Conservation (phyloP, 1,140 invertebrate species). For the Drosophila varians region DNA sequence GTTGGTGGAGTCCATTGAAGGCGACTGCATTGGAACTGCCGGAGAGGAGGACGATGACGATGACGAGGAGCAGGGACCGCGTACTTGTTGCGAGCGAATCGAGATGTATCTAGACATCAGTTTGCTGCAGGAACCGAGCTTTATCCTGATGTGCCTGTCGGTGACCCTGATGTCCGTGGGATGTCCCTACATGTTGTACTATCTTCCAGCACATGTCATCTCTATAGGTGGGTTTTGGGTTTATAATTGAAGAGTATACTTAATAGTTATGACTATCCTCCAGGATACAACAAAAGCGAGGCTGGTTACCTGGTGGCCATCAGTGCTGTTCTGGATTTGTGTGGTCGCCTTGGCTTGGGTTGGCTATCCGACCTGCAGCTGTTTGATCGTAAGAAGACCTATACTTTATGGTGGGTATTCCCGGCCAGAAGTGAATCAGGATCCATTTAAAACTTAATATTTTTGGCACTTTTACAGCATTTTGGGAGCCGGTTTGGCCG, state of each 20-base stretch:
- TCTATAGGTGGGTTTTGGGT: conserved; percentile 78
- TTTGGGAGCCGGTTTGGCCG: conserved; percentile 87
- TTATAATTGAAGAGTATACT: neutral
- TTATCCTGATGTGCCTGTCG: conserved; percentile 89
- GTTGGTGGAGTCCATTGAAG: conserved; percentile 46
- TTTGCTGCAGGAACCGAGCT: conserved; percentile 88
- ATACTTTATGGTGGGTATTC: conserved; percentile 86
- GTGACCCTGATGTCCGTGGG: conserved; percentile 90
- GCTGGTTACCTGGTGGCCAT: conserved; percentile 89
- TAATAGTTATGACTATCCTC: neutral
- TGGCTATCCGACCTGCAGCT: conserved; percentile 89
- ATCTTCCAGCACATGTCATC: conserved; percentile 89
- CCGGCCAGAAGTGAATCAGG: neutral
- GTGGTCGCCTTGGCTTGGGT: conserved; percentile 88
- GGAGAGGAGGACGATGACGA: conserved; percentile 55
- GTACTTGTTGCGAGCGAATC: conserved; percentile 75
- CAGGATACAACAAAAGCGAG: conserved; percentile 88
- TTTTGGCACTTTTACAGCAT: conserved; percentile 84
- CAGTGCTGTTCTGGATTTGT: conserved; percentile 88
- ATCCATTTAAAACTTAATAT: neutral
- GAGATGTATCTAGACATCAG: conserved; percentile 88
- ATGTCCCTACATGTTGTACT: conserved; percentile 90
- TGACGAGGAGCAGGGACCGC: conserved; percentile 52
- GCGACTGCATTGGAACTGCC: conserved; percentile 32
- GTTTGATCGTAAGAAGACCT: conserved; percentile 89